phyloP scores from a whole-genome alignment of 2,888 invertebrate genomes.

The Yponomeuta sedellus region DNA sequence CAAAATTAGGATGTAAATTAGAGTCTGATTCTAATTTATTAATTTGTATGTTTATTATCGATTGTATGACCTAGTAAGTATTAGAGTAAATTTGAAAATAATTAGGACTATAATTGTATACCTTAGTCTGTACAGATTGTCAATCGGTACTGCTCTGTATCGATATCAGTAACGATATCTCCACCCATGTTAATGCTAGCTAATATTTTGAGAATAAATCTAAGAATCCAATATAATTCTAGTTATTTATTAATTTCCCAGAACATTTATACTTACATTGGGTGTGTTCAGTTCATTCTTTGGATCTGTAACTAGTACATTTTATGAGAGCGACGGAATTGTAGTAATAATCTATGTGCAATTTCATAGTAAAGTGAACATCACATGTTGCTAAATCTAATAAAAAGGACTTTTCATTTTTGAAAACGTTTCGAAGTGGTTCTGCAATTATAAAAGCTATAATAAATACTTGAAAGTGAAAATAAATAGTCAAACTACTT shows the following conservation, averaged over 20 bases:
- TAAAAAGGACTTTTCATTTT: too few relatives aligned
- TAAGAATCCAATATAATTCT: background rate
- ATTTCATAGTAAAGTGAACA: background rate
- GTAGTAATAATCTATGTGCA: background rate
- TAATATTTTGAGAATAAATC: slow-evolving; percentile 11
- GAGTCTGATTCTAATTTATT: slow-evolving; percentile 75
- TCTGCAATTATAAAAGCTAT: too few relatives aligned
- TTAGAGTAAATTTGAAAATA: slow-evolving; percentile 5
- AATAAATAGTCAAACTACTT: too few relatives aligned
- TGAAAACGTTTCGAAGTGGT: too few relatives aligned
- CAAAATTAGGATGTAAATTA: slow-evolving; percentile 60
- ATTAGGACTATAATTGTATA: slow-evolving; percentile 25
- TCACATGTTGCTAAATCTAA: background rate
- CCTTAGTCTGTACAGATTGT: slow-evolving; percentile 29
- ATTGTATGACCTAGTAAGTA: slow-evolving; percentile 9
- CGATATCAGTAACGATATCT: slow-evolving; percentile 17
- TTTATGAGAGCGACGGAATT: too few relatives aligned
- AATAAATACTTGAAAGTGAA: too few relatives aligned
- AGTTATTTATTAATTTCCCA: slow-evolving; percentile 3
- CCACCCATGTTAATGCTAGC: slow-evolving; percentile 6
- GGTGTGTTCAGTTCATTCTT: too few relatives aligned
- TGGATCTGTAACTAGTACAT: too few relatives aligned
- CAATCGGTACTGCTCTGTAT: slow-evolving; percentile 26
- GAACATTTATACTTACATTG: too few relatives aligned
- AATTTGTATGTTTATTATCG: slow-evolving; percentile 26